Base-by-base conservation (phyloP, 2,888 invertebrate genomes). In the Orthosia gothica region DNA sequence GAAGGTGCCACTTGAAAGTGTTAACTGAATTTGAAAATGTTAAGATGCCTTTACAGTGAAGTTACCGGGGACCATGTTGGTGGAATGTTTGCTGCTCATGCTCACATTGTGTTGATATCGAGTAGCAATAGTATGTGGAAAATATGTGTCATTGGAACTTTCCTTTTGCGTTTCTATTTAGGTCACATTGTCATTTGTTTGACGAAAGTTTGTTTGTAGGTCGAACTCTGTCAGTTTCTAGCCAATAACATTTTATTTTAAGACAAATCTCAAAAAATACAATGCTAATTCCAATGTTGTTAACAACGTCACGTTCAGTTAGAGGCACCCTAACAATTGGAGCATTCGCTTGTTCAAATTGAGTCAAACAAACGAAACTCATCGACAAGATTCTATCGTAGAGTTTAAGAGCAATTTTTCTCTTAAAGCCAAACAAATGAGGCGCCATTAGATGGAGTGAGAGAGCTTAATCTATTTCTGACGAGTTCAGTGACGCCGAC, bases 381-480 rank as follows among this genome's bases (percentile, higher is more conserved):
- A 95, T 95, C 91, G 94, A 94, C 95, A 94, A 92, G 94, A 95
- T 95, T 92, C 93, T 94, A 95, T 96, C 95, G 90, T 92, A 90
- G 94, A 95, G 93, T 95, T 95, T 94, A 94, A 95, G 95, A 95
- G 92, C 93, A 95, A 95, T 96, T 96, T 96, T 96, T 96, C 96
- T 95, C 94, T 95, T 94, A 96, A 95, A 96, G 94, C 96, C 93
- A 96, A 95, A 96, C 96, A 96, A 96, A 96, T 96, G 96, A 96
- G 96, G 93, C 94, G 93, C 96, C 95, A 96, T 96, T 96, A 96
- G 95, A 96, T 95, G 94, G 94, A 96, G 96, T 95, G 95, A 96
- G 96, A 96, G 95, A 94, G 96, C 96, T 96, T 96, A 96, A 96
- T 96, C 96, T 96, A 96, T 96, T 96, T 96, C 96, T 96, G 96